phyloP scores from a whole-genome alignment of 2,797 vertebrate species.

The Catamblyrhynchus diadema region DNA sequence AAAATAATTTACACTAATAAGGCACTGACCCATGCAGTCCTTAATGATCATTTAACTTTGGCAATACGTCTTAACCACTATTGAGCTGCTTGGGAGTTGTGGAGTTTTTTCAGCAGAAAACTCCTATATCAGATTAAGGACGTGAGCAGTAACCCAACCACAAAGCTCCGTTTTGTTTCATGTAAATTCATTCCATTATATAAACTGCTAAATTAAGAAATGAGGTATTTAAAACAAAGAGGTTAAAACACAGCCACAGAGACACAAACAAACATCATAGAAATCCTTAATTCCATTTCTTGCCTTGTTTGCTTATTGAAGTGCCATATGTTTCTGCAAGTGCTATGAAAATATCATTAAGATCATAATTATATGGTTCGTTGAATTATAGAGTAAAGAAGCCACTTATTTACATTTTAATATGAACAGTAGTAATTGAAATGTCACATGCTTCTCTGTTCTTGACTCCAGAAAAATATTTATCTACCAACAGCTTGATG shows the following conservation, averaged over 20 bases:
- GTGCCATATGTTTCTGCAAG: conserved; percentile 59
- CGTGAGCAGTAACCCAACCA: background rate
- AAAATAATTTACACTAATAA: conserved; percentile 35
- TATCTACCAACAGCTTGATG: conserved; percentile 54
- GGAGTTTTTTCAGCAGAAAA: background rate
- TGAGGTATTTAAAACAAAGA: conserved; percentile 61
- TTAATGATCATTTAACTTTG: conserved; percentile 3
- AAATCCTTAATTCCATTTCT: conserved; percentile 41
- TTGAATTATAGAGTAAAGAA: conserved; percentile 65
- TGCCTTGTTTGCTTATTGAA: conserved; percentile 57
- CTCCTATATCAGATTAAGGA: background rate
- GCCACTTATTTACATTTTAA: conserved; percentile 69
- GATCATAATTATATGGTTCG: conserved; percentile 66
- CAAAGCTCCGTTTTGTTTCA: conserved; percentile 28
- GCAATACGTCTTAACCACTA: background rate
- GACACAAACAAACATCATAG: conserved; percentile 41
- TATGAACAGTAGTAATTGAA: conserved; percentile 55
- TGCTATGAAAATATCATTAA: conserved; percentile 64
- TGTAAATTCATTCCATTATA: conserved; percentile 62
- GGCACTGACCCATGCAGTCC: background rate
- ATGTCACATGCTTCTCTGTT: conserved; percentile 39
- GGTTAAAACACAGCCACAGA: conserved; percentile 43
- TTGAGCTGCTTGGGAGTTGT: background rate
- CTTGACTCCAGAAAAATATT: conserved; percentile 59
- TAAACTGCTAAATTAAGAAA: conserved; percentile 66